Base-by-base conservation (phyloP, 2,888 invertebrate genomes). In the Agelastica alni region DNA sequence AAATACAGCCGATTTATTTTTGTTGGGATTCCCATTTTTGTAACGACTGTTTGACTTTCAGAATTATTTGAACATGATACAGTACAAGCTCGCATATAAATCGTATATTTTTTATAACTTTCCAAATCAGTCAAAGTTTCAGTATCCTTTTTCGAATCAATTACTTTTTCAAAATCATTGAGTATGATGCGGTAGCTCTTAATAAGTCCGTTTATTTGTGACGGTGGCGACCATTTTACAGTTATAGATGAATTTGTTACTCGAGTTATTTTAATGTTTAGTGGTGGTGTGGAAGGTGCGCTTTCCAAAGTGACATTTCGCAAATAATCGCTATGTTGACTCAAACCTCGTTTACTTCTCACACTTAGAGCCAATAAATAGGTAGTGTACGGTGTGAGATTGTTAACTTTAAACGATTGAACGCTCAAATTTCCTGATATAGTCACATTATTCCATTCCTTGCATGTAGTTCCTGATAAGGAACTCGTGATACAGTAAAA, bases 41-140 rank as follows among this genome's bases (percentile, higher is more conserved):
- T 81, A 14, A 53, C 64, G 14, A 75, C 69, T 13, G 39, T 51
- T 18, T 71, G 39, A 0, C 65, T 54, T 13, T 53, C 43, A 2
- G 80, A 77, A 6, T 76, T 72, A 17, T 78, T 71, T 2, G 92
- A 91, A 68, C 87, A 89, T 31, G 79, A 74, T 0, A 80, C 77
- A 0, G 90, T 93, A 66, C 88, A 90, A 1, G 93, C 93, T 36
- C 80, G 77, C 1, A 93, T 81, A 49, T 80, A 80, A 14, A 92
- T 81, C 42, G 82, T 83, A 72, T 93, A 93, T 53, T 83, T 81
- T 0, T 82, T 81, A 65, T 83, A 89, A 51, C 85, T 83, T 30
- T 76, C 73, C 28, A 91, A 78, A 67, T 77, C 66, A 7, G 57
- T 30, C 14, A 55, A 14, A 14, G 34, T 51, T 26, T 36, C 32